Percentiles rank a stretch among this genome's conserved stretches.
Evolutionary conservation across 1,140 invertebrate genomes (phyloP).

Genomic region (Wasmannia auropunctata): DNA sequence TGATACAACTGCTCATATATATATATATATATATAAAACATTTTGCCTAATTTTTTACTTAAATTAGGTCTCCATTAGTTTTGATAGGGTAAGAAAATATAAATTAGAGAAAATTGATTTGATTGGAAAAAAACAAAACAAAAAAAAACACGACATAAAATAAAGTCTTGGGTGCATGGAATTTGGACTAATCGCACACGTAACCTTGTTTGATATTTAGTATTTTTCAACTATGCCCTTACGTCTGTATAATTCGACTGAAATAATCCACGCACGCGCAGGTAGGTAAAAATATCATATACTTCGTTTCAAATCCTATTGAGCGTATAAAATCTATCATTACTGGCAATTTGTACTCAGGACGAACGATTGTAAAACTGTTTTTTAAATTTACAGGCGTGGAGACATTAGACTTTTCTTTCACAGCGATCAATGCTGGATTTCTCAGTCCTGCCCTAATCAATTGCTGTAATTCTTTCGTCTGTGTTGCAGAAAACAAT

Average conservation of each 20-base stretch:
- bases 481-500: slow-evolving; percentile 99
- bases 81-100: background rate
- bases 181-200: background rate
- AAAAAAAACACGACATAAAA: background rate
- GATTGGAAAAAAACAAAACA: background rate
- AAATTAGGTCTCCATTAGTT: too few relatives aligned
- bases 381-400: slow-evolving; percentile 95
- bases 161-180: background rate
- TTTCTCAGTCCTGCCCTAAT: slow-evolving; percentile 97
- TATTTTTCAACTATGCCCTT: slow-evolving; percentile 70
- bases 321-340: slow-evolving; percentile 91
- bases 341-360: slow-evolving; percentile 91
- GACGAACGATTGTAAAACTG: slow-evolving; percentile 93
- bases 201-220: slow-evolving; percentile 11
- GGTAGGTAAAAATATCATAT: slow-evolving; percentile 97
- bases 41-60: too few relatives aligned
- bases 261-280: slow-evolving; percentile 99
- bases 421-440: slow-evolving; percentile 96
- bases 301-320: slow-evolving; percentile 88
- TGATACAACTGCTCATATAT: too few relatives aligned
- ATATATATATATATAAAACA: too few relatives aligned
- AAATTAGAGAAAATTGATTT: background rate
- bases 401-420: slow-evolving; percentile 92
- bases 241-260: slow-evolving; percentile 88
- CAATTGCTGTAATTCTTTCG: slow-evolving; percentile 96